Base-by-base conservation (phyloP, 2,797 vertebrate genomes). In the Hippopotamyrus pictus region DNA sequence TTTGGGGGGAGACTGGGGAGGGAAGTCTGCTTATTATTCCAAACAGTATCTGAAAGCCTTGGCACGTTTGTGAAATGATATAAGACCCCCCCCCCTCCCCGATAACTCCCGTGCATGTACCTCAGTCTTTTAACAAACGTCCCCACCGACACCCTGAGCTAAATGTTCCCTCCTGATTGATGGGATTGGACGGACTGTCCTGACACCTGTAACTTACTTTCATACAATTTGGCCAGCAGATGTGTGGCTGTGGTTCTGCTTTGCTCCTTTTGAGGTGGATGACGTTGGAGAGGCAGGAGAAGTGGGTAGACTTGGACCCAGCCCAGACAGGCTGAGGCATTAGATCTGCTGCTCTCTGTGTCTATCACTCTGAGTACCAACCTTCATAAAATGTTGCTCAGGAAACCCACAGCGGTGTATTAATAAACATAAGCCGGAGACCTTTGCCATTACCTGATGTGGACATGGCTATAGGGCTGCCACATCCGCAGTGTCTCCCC, bases 1-100 rank as follows among this genome's bases (percentile, higher is more conserved):
- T n/a, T n/a, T 46, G 76, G 41, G 37, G 7, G 41, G 41, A 4
- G 8, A 82, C 57, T 46, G 76, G 41, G 76, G 73, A 79, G 17
- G 73, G 19, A 46, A 46, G 22, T 57, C 44, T 86, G 44, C 54
- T 89, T 89, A 84, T 51, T 69, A 48, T 86, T n/a, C 57, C 53
- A 79, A 57, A 41, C 25, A 3, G 22, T 51, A 37, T 88, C 46
- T 50, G 22, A 62, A n/a, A 84, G 12, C 11, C 51, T 89, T 44
- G 2, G 7, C 37, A 14, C 1, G 0, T 41, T 85, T 85, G 12
- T 89, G n/a, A 59, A 48, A 17, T 65, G 41, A 62, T 5, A 14
- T 33, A 19, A 76, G 33, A 11, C 46, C 48, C 33, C 73, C 88
- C 65, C 50, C 14, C 73, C 37, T 9, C 12, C 82, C 46, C 44